These are phyloP conservation scores for Leucophenga maculata DNA, from an alignment of 2,888 invertebrate genomes.

Conservation along the genomic window DNA sequence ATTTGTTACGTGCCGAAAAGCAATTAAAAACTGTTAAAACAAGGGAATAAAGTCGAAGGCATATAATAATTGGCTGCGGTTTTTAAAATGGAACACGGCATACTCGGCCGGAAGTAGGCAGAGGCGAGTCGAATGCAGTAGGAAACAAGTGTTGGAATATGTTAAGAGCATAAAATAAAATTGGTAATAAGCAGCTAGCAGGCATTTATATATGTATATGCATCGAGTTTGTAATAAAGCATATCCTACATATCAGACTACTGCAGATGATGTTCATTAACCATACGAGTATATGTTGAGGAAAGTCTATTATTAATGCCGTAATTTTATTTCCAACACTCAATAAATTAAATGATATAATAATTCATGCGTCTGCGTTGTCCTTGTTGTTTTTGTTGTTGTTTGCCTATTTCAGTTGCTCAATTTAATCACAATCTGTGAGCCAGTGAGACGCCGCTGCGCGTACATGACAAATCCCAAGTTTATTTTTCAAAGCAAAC, in stretches of 20 bases:
- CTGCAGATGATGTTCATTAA: background rate
- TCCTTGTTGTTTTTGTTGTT: background rate
- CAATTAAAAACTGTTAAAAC: conserved; percentile 53
- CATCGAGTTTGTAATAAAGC: background rate
- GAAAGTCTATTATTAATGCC: background rate
- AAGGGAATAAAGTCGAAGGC: conserved; percentile 43
- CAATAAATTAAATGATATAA: no score
- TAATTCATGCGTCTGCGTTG: no score
- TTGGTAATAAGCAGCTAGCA: no score
- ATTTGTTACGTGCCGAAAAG: conserved; percentile 56
- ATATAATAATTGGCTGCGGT: conserved; percentile 57
- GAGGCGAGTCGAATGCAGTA: no score
- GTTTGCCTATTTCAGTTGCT: background rate
- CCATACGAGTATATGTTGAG: no score
- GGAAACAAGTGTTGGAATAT: no score
- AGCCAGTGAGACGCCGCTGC: no score
- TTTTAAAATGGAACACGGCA: no score
- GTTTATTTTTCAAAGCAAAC: conserved; percentile 18
- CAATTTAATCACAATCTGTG: background rate
- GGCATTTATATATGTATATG: background rate
- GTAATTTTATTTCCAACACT: background rate
- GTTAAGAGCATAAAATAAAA: no score
- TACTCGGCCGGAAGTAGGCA: no score
- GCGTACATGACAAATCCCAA: conserved; percentile 11
- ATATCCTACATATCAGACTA: background rate